Evolutionary conservation across 2,888 invertebrate species (phyloP).

Genomic region (Rhimphoctona megacephalus): DNA sequence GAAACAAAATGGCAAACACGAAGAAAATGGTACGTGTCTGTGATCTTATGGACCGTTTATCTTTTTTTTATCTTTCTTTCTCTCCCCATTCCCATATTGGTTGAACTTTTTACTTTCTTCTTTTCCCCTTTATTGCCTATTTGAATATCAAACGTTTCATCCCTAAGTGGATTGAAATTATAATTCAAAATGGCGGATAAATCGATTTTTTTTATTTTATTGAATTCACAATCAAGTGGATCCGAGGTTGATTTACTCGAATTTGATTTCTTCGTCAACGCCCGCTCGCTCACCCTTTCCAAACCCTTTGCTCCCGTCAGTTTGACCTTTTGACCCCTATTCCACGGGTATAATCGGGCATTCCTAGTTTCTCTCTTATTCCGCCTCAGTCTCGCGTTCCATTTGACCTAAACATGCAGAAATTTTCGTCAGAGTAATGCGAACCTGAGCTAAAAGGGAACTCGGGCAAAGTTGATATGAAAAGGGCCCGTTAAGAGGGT

Average conservation of each 20-base stretch:
- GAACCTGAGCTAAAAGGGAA: background rate
- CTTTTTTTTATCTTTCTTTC: background rate
- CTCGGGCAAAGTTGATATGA: constrained; percentile 10
- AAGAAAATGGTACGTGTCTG: background rate
- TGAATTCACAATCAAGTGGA: background rate
- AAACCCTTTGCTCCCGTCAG: background rate
- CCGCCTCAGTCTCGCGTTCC: background rate
- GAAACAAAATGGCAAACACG: background rate
- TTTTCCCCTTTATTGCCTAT: background rate
- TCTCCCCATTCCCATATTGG: background rate
- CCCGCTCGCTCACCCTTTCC: background rate
- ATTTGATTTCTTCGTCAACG: background rate
- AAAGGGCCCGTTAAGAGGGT: background rate
- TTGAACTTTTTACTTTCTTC: background rate
- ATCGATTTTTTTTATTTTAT: constrained; percentile 5
- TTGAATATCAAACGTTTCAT: background rate
- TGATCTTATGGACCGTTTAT: background rate
- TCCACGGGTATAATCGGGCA: background rate
- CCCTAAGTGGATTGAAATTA: background rate
- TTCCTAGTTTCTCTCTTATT: background rate
- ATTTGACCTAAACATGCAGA: background rate
- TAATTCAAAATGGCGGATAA: background rate
- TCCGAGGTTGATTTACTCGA: background rate
- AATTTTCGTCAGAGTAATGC: background rate
- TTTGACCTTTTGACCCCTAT: constrained; percentile 16